Percentiles rank a stretch among this genome's conserved stretches.
phyloP scores from a whole-genome alignment of 1,140 invertebrate species.

The Cydia splendana region DNA sequence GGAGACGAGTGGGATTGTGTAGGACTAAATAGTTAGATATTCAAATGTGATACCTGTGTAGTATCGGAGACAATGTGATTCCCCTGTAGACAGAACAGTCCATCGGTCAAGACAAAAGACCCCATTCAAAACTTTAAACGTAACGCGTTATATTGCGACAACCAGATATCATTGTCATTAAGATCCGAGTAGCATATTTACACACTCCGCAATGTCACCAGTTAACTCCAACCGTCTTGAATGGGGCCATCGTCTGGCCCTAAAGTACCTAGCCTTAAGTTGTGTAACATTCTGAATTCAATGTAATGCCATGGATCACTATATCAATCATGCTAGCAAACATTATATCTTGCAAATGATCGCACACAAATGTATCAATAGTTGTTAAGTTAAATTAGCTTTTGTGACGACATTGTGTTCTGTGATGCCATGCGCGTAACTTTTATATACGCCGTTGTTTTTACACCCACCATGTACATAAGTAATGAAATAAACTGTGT shows the following conservation, averaged over 20 bases:
- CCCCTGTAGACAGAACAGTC: conserved; percentile 45
- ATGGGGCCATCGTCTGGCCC: not conserved
- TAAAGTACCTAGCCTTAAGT: conserved; percentile 22
- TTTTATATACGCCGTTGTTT: conserved; percentile 59
- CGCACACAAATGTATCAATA: conserved; percentile 62
- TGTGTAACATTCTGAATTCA: not conserved
- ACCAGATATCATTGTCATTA: not conserved
- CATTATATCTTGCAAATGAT: conserved; percentile 59
- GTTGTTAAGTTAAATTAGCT: conserved; percentile 56
- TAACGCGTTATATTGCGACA: not conserved
- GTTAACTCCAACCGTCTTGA: not conserved
- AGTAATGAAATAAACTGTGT: conserved; percentile 72
- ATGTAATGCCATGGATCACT: conserved; percentile 8
- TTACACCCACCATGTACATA: conserved; percentile 71
- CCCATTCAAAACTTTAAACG: not conserved
- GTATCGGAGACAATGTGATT: conserved; percentile 40
- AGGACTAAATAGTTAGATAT: conserved; percentile 47
- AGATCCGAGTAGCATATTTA: not conserved
- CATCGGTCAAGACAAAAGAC: not conserved
- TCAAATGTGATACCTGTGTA: conserved; percentile 53
- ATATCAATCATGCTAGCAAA: conserved; percentile 43
- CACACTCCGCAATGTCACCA: not conserved
- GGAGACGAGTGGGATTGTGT: conserved; percentile 34
- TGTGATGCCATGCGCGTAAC: conserved; percentile 55
- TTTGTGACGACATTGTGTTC: conserved; percentile 61